Evolutionary conservation across 2,797 vertebrate species (phyloP).

Genomic region (Gymnopithys bicolor): DNA sequence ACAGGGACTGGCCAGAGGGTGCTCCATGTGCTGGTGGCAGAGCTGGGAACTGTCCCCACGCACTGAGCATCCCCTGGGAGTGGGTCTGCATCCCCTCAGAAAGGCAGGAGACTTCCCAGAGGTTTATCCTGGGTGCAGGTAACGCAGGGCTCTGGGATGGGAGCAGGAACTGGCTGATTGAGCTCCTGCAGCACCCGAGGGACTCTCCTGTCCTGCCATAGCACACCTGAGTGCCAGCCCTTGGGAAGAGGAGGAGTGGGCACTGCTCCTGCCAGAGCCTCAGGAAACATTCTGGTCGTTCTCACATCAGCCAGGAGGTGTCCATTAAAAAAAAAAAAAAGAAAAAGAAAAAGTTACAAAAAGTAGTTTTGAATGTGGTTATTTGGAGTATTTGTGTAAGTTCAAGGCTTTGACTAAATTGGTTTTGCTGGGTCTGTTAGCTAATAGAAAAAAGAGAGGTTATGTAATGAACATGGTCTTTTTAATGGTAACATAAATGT

Average conservation of each 20-base stretch:
- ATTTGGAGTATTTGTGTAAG: background rate
- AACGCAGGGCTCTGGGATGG: fast-evolving
- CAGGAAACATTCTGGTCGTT: background rate
- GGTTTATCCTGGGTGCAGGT: fast-evolving
- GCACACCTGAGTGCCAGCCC: background rate
- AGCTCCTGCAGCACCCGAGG: fast-evolving
- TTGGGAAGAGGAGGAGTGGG: fast-evolving
- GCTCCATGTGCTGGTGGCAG: fast-evolving
- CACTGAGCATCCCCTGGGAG: fast-evolving
- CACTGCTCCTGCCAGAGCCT: background rate
- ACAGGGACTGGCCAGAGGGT: fast-evolving
- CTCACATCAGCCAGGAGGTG: background rate
- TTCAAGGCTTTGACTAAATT: background rate
- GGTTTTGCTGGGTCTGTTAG: slow-evolving; percentile 1
- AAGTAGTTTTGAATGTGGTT: background rate
- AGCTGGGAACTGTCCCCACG: background rate
- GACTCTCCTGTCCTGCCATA: background rate
- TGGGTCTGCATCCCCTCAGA: fast-evolving
- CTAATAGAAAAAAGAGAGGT: background rate
- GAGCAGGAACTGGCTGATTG: background rate
- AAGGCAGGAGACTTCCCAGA: background rate
- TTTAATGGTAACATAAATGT: slow-evolving; percentile 61
- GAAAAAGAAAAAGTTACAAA: background rate
- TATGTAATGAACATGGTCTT: background rate
- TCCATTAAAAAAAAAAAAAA: background rate